phyloP scores from a whole-genome alignment of 2,797 vertebrate genomes.

The Trachops cirrhosus region DNA sequence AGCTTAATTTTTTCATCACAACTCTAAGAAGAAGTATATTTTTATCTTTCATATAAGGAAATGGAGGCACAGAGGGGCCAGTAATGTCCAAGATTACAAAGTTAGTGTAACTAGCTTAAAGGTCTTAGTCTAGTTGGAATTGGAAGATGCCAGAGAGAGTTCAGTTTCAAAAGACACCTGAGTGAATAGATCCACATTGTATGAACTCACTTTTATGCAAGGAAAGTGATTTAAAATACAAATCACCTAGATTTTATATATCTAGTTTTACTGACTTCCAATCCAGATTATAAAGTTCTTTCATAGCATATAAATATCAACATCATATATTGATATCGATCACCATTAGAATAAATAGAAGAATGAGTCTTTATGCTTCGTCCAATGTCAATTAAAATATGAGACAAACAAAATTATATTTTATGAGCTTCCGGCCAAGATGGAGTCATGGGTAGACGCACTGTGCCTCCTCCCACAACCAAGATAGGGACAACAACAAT shows the following conservation, averaged over 20 bases:
- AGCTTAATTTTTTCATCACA: neutral
- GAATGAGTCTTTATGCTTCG: neutral
- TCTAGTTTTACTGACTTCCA: neutral
- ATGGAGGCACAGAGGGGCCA: neutral
- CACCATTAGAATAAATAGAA: neutral
- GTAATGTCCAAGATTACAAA: neutral
- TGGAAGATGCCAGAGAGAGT: neutral
- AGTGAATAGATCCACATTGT: neutral
- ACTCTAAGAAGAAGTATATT: neutral
- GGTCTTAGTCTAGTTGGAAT: neutral
- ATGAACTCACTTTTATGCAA: neutral
- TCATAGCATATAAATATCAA: neutral
- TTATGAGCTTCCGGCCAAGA: too few species aligned
- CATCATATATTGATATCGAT: neutral
- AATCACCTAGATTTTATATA: neutral
- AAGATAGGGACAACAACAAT: too few species aligned
- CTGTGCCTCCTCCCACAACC: too few species aligned
- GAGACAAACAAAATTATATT: neutral
- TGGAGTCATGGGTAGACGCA: too few species aligned
- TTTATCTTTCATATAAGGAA: neutral
- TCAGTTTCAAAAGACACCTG: neutral
- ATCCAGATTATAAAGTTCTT: neutral
- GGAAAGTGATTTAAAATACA: neutral
- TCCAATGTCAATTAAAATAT: neutral
- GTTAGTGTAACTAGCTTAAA: neutral